phyloP scores from a whole-genome alignment of 1,140 invertebrate genomes.

The Sitophilus oryzae region DNA sequence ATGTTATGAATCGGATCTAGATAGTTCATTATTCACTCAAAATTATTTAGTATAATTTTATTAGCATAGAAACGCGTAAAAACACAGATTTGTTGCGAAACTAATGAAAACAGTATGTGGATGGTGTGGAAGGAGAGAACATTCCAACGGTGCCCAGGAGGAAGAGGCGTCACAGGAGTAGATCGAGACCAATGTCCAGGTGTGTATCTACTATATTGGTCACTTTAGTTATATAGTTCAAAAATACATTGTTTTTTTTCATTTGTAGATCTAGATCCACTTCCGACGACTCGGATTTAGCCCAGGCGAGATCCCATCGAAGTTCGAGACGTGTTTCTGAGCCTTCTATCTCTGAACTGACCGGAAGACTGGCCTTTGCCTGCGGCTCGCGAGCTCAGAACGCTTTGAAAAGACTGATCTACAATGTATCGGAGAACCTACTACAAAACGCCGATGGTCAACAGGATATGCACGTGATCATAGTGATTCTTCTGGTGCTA shows the following conservation, averaged over 20 bases:
- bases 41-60: no score
- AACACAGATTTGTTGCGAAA: no score
- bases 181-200: conserved; percentile 37
- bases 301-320: conserved; percentile 16
- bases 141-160: conserved; percentile 39
- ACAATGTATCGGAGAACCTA: conserved; percentile 49
- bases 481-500: conserved; percentile 68
- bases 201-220: no score
- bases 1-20: no score
- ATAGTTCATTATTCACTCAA: no score
- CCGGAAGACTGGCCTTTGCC: conserved; percentile 58
- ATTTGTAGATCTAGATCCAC: conserved; percentile 40
- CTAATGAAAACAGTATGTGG: conserved; percentile 53
- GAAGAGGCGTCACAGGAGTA: conserved; percentile 38
- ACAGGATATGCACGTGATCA: conserved; percentile 63
- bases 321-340: conserved; percentile 33
- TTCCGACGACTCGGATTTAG: conserved; percentile 36
- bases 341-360: conserved; percentile 56
- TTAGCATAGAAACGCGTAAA: no score
- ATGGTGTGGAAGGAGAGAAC: conserved; percentile 32
- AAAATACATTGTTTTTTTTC: no score
- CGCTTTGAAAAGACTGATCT: conserved; percentile 59
- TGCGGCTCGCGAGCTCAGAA: conserved; percentile 57
- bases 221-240: no score
- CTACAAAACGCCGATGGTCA: conserved; percentile 55